phyloP scores from a whole-genome alignment of 2,113 vertebrate species.

The Pluvianellus socialis region DNA sequence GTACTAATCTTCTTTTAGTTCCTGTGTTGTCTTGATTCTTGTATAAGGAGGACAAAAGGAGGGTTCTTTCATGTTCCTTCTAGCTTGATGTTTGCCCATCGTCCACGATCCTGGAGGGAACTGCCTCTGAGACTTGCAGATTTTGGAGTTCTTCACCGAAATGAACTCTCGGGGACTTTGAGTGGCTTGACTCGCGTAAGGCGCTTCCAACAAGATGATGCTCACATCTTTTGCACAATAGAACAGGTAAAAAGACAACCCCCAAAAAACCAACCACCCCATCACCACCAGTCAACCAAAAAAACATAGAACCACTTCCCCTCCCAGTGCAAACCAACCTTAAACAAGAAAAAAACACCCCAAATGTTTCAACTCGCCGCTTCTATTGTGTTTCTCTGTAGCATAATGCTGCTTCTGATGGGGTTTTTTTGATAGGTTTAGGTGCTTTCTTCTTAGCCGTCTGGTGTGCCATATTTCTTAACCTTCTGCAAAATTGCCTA shows the following conservation, averaged over 20 bases:
- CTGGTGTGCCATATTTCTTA: not conserved
- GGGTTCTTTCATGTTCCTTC: not conserved
- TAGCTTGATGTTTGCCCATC: constrained; percentile 92
- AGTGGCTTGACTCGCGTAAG: constrained; percentile 89
- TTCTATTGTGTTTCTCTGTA: not conserved
- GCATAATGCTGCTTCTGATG: not conserved
- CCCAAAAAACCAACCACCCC: not conserved
- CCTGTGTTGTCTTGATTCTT: not conserved
- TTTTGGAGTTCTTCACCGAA: constrained; percentile 93
- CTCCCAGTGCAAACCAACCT: not conserved
- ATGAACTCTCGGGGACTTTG: constrained; percentile 89
- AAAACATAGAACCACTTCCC: not conserved
- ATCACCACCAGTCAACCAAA: not conserved
- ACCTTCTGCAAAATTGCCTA: not conserved
- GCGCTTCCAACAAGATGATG: constrained; percentile 95
- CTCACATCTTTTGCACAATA: constrained; percentile 93
- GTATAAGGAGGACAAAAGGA: not conserved
- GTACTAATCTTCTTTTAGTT: not conserved
- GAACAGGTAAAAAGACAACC: constrained; percentile 82
- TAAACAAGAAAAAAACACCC: not conserved
- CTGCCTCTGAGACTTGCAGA: constrained; percentile 91
- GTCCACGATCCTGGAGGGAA: constrained; percentile 93
- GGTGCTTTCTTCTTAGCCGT: not conserved
- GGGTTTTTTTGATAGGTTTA: not conserved
- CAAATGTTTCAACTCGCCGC: not conserved